Percentiles rank a stretch among this genome's conserved stretches.
Evolutionary conservation across 2,888 invertebrate species (phyloP).

Genomic region (Nasonovia ribisnigri): DNA sequence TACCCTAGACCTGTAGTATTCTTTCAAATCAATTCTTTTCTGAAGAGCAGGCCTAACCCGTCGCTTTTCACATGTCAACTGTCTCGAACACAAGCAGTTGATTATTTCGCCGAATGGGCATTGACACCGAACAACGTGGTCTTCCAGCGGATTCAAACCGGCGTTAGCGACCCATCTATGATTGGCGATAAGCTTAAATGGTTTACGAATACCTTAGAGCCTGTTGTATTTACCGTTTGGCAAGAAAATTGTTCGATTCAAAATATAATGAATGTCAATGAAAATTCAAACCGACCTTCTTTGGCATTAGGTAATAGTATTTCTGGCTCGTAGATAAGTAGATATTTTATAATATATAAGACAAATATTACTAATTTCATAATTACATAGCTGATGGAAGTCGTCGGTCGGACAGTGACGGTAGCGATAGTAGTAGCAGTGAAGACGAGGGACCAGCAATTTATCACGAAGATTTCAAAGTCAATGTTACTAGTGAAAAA

Average conservation of each 20-base stretch:
- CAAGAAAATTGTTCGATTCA: slow-evolving; percentile 71
- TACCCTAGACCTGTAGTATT: slow-evolving; percentile 99
- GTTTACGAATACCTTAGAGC: slow-evolving; percentile 90
- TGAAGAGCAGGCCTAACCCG: slow-evolving; percentile 90
- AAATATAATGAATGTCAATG: neutral
- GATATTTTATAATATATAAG: neutral
- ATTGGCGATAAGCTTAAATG: slow-evolving; percentile 99
- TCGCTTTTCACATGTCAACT: slow-evolving; percentile 92
- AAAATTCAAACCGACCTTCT: neutral
- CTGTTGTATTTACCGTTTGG: slow-evolving; percentile 93
- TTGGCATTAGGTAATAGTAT: slow-evolving; percentile 17
- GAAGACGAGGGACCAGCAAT: slow-evolving; percentile 9
- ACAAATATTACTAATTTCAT: neutral
- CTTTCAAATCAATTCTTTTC: slow-evolving; percentile 96
- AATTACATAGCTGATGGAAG: neutral
- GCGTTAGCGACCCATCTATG: slow-evolving; percentile 92
- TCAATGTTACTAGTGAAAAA: neutral
- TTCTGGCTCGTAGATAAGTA: neutral
- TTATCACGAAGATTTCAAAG: neutral
- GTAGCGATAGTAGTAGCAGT: slow-evolving; percentile 29
- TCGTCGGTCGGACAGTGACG: neutral
- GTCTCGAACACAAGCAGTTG: slow-evolving; percentile 97
- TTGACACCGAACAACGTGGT: slow-evolving; percentile 97
- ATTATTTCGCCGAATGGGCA: slow-evolving; percentile 98
- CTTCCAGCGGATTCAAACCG: slow-evolving; percentile 96